Evolutionary conservation across 2,888 invertebrate species (phyloP), one percentile per base, ranked within the genome.

Genomic region (Ommatoiulus sabulosus): DNA sequence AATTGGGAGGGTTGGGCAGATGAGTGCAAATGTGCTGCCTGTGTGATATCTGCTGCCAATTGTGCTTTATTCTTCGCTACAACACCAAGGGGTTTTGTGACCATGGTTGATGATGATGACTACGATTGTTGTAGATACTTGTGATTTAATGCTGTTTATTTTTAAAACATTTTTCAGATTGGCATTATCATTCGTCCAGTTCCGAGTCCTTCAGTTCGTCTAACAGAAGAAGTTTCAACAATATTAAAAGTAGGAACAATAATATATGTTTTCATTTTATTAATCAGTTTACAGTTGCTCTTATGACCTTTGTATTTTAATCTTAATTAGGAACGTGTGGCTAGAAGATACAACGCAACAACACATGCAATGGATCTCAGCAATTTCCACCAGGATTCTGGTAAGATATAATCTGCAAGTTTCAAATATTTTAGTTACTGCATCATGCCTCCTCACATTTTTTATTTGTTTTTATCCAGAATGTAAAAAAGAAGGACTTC

Each of bases 321-420:
- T 57, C 15, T 48, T 86, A 44, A 4, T 57, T 52, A 87, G 87
- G 52, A 20, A 44, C 17, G 84, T 80, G 57, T 88, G 7, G 46
- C 15, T n/a, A 44, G 43, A 44, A 44, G 88, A 84, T 88, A 44
- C 24, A 44, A 20, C 20, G 44, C 84, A 24, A 24, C 35, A 10
- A 12, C 15, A 8, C 1, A 24, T 44, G n/a, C 24, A 10, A 44
- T 88, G 0, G 88, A 88, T 43, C 84, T 88, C 15, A 88, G 88
- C 20, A 44, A 88, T 46, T 88, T 88, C 44, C 44, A 88, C 44
- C n/a, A 84, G 44, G 84, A 84, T 46, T 17, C 43, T n/a, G 88
- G 88, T 88, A 43, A 80, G 88, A 20, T 46, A 87, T 86, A 44
- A 86, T 86, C n/a, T 10, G 20, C 6, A 24, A 86, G 7, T 20